Base-by-base conservation (phyloP, 2,888 invertebrate species). In the Entomobrya multifasciata region DNA sequence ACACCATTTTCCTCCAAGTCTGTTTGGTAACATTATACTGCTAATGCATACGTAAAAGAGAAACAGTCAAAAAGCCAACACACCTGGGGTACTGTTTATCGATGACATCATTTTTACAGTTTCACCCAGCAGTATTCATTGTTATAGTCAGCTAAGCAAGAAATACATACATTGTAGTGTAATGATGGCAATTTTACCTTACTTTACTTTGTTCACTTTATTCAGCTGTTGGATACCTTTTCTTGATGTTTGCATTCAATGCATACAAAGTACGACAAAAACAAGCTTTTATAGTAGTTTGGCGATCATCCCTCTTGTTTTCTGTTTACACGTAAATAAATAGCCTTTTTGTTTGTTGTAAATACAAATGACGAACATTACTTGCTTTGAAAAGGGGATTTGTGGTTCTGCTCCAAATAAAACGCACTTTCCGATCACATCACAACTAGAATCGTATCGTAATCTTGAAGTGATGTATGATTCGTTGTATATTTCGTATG, bases 61-160 rank as follows among this genome's bases (percentile, higher is more conserved):
- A 30, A 13, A n/a, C 22, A 57, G 22, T 11, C 27, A 70, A 52
- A 36, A 36, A 36, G 36, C 36, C 60, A 77, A 13, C 79, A 52
- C 79, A 80, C 79, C 79, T 80, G 79, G 52, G 65, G 20, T 70
- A 36, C 70, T 47, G 47, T 25, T 47, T 49, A 22, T 47, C 15
- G 70, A 70, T 70, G 70, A 70, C 47, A 70, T 70, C 70, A 70
- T 70, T 49, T 70, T 70, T 70, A 47, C 70, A 44, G 70, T 70
- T 70, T 70, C 70, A 36, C 36, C 36, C 36, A 36, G 36, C 36
- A 36, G 36, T 8, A 36, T 8, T 36, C 36, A 70, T 70, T 70
- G 44, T 70, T 41, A 20, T 36, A 67, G 41, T 47, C 41, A 62
- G 30, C 62, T 25, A 57, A 30, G 10, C 30, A 30, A 62, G 30